Base-by-base conservation (phyloP, 2,797 vertebrate species). In the Lithobates pipiens region DNA sequence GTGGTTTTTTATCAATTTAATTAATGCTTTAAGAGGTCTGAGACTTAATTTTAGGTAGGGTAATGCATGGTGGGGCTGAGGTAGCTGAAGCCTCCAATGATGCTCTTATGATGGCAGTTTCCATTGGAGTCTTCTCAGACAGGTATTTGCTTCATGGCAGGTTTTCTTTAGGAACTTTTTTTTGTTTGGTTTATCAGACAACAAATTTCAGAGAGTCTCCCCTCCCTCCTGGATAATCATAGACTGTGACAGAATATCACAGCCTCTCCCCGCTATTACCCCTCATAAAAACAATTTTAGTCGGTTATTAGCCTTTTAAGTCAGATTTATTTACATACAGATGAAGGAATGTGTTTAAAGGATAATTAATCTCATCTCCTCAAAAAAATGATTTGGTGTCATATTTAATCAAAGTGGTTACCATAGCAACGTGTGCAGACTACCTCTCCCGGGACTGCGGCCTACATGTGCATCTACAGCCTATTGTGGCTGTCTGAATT, bases 401-500 rank as follows among this genome's bases (percentile, higher is more conserved):
- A 86, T 85, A 85, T 82, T 84, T 85, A 76, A 84, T 78, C 70
- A 86, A 77, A 88, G 84, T 68, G 23, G 86, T 88, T 83, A 82
- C 86, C 78, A 88, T 86, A 86, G 86, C 72, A 69, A 89, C 82
- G 21, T n/a, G n/a, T 7, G 42, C 65, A 82, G 27, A 44, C 63
- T 36, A 25, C 15, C 25, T 72, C 81, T 71, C 80, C n/a, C 10
- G 84, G 36, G 71, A 69, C 29, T 39, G 15, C 25, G 77, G 61
- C 61, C 78, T 54, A 81, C 72, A 70, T 6, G 34, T 25, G 61
- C 25, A 44, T 57, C 11, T n/a, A 27, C 34, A 73, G 69, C 69
- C 63, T 73, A 65, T 77, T 84, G 81, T 83, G 73, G 25, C 36
- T 80, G 9, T 3, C 9, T 63, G 7, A 44, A 23, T 69, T 23